Conservation (phyloP, 2,888 invertebrate species). For the Netelia virgata region DNA sequence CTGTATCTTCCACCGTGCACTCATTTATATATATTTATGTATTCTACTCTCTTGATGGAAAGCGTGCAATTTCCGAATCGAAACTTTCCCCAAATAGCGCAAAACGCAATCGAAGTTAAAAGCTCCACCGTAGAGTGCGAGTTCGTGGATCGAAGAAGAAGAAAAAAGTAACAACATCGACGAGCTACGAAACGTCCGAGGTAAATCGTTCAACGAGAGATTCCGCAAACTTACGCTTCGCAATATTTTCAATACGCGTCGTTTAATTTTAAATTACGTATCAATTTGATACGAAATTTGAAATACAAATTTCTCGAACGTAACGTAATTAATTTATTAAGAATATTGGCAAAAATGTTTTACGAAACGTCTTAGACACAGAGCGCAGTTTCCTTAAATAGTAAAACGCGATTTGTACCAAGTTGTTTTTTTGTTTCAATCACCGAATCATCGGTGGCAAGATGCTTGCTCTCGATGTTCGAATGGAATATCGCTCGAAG, state of each 20-base stretch:
- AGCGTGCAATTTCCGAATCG: constrained; percentile 23
- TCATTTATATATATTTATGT: constrained; percentile 4
- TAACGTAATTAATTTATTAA: too few species aligned
- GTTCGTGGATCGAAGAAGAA: background rate
- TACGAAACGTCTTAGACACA: constrained; percentile 3
- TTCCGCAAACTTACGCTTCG: background rate
- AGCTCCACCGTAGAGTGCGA: background rate
- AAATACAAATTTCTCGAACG: too few species aligned
- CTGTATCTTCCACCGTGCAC: constrained; percentile 8
- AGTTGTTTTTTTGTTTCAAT: background rate
- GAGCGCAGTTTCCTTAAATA: background rate
- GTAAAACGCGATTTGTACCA: constrained; percentile 19
- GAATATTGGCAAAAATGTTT: too few species aligned
- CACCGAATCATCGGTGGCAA: background rate
- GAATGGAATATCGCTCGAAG: constrained; percentile 54
- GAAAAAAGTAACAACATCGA: background rate
- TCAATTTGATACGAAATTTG: too few species aligned
- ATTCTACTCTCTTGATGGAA: constrained; percentile 38
- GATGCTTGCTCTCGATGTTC: constrained; percentile 54
- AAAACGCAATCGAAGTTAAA: constrained; percentile 45
- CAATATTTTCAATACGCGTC: constrained; percentile 12
- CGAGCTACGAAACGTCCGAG: background rate
- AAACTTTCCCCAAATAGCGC: constrained; percentile 59
- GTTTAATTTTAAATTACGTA: too few species aligned
- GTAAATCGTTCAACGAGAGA: background rate